Percentiles rank a stretch among this genome's conserved stretches.
Conservation (phyloP, 2,888 invertebrate species). For the Sesia apiformis region DNA sequence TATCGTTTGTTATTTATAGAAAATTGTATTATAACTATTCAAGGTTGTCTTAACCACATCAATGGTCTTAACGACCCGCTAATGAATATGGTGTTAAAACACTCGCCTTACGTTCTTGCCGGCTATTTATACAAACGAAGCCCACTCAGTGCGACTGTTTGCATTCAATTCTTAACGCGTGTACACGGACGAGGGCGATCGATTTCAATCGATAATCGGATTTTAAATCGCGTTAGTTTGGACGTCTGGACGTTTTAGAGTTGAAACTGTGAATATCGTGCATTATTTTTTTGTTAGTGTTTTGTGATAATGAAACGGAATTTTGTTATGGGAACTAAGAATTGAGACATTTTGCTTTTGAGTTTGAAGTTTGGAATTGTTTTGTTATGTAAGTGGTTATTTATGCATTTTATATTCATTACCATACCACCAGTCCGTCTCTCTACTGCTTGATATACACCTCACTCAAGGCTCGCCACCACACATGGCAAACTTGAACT, state of each 20-base stretch:
- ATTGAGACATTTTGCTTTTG: too few relatives aligned
- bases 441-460: too few relatives aligned
- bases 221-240: background rate
- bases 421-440: too few relatives aligned
- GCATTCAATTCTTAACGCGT: conserved; percentile 32
- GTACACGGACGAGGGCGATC: conserved; percentile 27
- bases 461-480: too few relatives aligned
- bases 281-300: too few relatives aligned
- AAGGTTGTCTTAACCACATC: background rate
- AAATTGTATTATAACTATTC: background rate
- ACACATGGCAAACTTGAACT: too few relatives aligned
- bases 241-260: background rate
- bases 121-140: conserved; percentile 57
- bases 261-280: too few relatives aligned
- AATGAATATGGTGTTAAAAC: conserved; percentile 18
- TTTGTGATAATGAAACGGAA: too few relatives aligned
- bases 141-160: conserved; percentile 34
- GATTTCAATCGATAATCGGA: background rate
- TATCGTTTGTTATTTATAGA: background rate
- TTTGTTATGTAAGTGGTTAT: too few relatives aligned
- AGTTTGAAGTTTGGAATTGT: too few relatives aligned
- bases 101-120: conserved; percentile 19
- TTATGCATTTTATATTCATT: too few relatives aligned
- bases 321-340: too few relatives aligned
- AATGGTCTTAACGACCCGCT: background rate